Percentiles rank a stretch among this genome's conserved stretches.
Conservation (phyloP, 2,888 invertebrate species). For the Cylindroiulus punctatus region DNA sequence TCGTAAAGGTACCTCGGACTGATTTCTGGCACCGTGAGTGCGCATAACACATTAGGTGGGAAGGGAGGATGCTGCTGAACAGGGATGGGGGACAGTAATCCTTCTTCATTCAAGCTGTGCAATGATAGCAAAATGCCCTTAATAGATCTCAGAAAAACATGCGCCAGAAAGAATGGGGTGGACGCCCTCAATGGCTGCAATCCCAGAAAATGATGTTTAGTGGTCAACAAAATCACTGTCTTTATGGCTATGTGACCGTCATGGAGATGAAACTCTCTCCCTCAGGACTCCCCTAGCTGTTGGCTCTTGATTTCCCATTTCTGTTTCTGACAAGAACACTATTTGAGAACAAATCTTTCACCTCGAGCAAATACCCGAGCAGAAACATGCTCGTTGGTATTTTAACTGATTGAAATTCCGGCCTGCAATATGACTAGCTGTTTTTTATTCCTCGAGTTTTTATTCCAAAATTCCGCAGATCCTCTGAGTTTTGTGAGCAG, state of each 20-base stretch:
- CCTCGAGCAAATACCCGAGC: neutral
- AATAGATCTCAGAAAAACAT: conserved; percentile 50
- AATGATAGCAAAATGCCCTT: conserved; percentile 52
- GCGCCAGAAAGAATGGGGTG: conserved; percentile 28
- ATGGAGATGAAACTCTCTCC: conserved; percentile 1
- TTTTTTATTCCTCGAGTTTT: too few species aligned
- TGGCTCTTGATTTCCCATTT: conserved; percentile 31
- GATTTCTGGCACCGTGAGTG: conserved; percentile 42
- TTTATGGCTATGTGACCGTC: conserved; percentile 45
- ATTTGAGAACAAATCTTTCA: neutral
- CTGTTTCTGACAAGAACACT: conserved; percentile 11
- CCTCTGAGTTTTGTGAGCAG: too few species aligned
- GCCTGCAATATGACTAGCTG: neutral
- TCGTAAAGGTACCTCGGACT: conserved; percentile 44
- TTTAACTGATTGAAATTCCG: neutral
- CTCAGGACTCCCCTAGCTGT: neutral
- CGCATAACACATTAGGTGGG: conserved; percentile 24
- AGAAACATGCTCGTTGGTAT: neutral
- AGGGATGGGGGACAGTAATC: conserved; percentile 23
- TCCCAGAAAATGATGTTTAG: conserved; percentile 45
- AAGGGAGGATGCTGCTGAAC: conserved; percentile 14
- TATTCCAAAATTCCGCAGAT: too few species aligned
- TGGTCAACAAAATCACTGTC: conserved; percentile 45
- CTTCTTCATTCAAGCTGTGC: conserved; percentile 46
- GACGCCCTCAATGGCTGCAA: conserved; percentile 34